A percentile compares a stretch with the other conserved stretches of the same genome.
phyloP scores from a whole-genome alignment of 2,888 invertebrate genomes.

The Tachina fera region DNA sequence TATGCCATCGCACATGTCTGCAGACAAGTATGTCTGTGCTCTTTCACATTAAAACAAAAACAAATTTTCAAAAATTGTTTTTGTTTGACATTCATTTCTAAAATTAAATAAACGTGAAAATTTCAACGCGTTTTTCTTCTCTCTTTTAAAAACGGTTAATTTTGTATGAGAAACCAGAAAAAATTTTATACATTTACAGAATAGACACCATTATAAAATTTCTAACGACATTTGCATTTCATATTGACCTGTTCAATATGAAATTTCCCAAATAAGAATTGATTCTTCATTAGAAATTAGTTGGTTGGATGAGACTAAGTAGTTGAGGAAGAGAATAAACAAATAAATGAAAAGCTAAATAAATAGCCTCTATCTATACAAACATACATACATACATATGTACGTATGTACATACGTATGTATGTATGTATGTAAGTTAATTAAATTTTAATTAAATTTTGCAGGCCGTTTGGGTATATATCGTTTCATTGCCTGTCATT shows the following conservation, averaged over 20 bases:
- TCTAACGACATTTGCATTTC: no score
- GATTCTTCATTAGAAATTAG: background rate
- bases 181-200: no score
- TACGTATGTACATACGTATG: background rate
- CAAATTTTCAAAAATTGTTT: no score
- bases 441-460: constrained; percentile 71
- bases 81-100: no score
- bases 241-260: background rate
- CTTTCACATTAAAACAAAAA: no score
- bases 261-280: background rate
- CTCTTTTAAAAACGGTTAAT: no score
- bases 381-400: background rate
- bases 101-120: no score
- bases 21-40: no score
- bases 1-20: no score
- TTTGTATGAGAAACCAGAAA: no score
- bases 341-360: background rate
- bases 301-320: background rate
- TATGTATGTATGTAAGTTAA: constrained; percentile 12
- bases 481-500: constrained; percentile 95
- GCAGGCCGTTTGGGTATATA: constrained; percentile 95
- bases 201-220: no score
- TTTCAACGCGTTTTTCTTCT: no score
- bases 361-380: background rate
- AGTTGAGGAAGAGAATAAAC: background rate